phyloP scores from a whole-genome alignment of 1,140 invertebrate genomes.

The Zeugodacus cucurbitae region DNA sequence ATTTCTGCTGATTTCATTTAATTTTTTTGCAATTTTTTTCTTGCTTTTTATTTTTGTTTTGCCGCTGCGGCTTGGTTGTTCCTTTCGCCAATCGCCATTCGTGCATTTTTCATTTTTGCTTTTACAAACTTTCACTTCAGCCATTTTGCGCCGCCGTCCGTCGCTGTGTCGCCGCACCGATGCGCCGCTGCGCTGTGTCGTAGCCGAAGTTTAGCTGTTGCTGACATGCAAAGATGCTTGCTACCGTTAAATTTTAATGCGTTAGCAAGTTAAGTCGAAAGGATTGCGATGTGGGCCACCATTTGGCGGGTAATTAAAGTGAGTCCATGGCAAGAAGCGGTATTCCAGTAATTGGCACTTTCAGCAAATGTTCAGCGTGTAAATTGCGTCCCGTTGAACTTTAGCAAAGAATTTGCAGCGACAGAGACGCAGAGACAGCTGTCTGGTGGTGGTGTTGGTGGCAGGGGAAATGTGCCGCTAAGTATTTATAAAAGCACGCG shows the following conservation, averaged over 20 bases:
- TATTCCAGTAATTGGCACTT: constrained; percentile 12
- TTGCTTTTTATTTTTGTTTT: not conserved
- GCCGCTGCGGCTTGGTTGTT: not conserved
- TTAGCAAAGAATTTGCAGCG: not conserved
- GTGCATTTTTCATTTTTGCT: not conserved
- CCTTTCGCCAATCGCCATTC: not conserved
- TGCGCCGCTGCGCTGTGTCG: not conserved
- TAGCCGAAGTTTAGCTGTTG: constrained; percentile 6
- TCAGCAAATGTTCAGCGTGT: not conserved
- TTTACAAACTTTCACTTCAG: not conserved
- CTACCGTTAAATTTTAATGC: constrained; percentile 11
- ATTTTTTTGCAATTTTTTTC: not conserved
- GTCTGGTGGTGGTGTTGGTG: not conserved
- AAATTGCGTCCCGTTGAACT: not conserved
- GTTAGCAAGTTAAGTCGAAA: constrained; percentile 17
- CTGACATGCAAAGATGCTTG: constrained; percentile 9
- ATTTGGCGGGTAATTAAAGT: constrained; percentile 14
- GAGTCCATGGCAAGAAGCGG: not conserved
- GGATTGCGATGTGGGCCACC: not conserved
- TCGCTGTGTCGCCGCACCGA: not conserved
- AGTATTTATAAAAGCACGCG: not conserved
- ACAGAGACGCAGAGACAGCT: not conserved
- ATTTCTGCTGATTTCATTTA: not conserved
- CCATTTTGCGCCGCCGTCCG: not conserved
- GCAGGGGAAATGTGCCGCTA: not conserved